Evolutionary conservation across 2,888 invertebrate species (phyloP).

Genomic region (Nephrotoma appendiculata): DNA sequence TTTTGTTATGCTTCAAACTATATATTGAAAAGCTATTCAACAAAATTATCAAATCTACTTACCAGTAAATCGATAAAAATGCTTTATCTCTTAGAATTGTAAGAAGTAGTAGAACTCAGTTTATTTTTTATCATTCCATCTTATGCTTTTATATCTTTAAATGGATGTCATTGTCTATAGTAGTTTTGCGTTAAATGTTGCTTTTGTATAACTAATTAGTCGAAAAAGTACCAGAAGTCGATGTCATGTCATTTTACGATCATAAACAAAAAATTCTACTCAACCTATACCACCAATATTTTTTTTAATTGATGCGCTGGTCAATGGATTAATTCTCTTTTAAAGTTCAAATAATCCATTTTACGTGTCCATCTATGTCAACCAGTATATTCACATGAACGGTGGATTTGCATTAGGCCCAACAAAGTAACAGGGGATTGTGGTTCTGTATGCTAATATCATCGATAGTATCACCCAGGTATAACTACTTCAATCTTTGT

Average conservation of each 20-base stretch:
- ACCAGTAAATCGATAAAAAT: background rate
- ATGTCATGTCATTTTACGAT: background rate
- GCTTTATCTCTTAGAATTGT: background rate
- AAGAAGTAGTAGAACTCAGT: background rate
- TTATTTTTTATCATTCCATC: background rate
- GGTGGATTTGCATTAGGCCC: too few relatives aligned
- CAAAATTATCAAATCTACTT: background rate
- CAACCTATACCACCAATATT: too few relatives aligned
- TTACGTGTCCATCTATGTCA: too few relatives aligned
- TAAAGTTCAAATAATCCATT: too few relatives aligned
- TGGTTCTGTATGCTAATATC: too few relatives aligned
- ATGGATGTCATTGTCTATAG: background rate
- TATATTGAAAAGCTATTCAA: background rate
- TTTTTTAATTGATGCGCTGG: too few relatives aligned
- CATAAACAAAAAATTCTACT: background rate
- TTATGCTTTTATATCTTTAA: background rate
- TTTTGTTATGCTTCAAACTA: background rate
- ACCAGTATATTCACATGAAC: too few relatives aligned
- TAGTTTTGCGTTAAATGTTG: background rate
- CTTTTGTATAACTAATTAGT: background rate
- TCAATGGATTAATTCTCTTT: too few relatives aligned
- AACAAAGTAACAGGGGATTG: too few relatives aligned
- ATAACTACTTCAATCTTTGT: too few relatives aligned
- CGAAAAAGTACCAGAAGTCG: background rate
- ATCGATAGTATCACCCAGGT: too few relatives aligned